phyloP scores from a whole-genome alignment of 2,113 vertebrate genomes.

The Gambusia affinis region DNA sequence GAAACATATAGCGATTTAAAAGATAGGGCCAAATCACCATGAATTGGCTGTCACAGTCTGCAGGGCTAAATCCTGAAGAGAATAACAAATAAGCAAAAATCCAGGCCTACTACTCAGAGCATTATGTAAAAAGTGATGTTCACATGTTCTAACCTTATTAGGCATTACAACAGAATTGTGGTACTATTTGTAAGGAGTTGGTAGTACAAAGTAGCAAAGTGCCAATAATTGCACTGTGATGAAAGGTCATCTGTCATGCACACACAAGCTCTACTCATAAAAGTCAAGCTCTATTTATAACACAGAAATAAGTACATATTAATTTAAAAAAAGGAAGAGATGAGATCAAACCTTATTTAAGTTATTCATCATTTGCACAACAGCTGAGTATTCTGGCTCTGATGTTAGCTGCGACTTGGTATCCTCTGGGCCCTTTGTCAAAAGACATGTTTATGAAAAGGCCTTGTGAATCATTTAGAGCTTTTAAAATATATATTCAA shows the following conservation, averaged over 20 bases:
- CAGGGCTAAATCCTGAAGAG: too few species aligned
- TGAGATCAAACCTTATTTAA: not conserved
- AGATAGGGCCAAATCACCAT: not conserved
- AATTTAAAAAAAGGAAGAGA: not conserved
- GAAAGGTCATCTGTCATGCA: not conserved
- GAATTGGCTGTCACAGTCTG: not conserved
- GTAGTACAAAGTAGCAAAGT: not conserved
- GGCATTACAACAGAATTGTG: too few species aligned
- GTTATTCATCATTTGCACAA: not conserved
- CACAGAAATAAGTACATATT: not conserved
- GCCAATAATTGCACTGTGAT: not conserved
- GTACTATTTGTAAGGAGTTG: too few species aligned
- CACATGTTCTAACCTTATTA: too few species aligned
- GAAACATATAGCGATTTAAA: not conserved
- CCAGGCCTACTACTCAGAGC: too few species aligned
- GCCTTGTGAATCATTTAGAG: not conserved
- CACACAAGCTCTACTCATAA: not conserved
- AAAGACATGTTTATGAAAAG: not conserved
- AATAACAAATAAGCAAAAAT: too few species aligned
- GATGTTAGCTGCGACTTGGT: not conserved
- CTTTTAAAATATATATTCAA: conserved; percentile 25
- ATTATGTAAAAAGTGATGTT: too few species aligned
- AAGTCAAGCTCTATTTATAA: not conserved
- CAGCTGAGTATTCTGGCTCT: not conserved
- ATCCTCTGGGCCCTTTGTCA: not conserved